Percentiles rank a stretch among this genome's conserved stretches.
These are phyloP conservation scores for Gasterosteus nipponicus DNA, from an alignment of 2,113 vertebrate genomes.

Conservation along the genomic window DNA sequence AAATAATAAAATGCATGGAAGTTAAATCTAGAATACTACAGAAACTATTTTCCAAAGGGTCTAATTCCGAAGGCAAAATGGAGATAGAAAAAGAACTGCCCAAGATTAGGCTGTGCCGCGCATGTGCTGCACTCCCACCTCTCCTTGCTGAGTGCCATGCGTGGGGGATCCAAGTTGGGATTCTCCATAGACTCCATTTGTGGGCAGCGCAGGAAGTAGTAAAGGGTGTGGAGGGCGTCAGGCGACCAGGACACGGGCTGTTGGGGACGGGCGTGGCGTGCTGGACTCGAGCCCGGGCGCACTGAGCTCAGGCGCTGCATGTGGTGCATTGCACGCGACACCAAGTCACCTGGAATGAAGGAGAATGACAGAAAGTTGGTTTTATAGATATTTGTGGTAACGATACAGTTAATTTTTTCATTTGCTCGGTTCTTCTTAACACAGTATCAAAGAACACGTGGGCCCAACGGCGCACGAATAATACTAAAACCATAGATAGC, in stretches of 20 bases:
- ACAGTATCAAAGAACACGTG: neutral
- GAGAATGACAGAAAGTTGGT: neutral
- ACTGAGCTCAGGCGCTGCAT: conserved; percentile 91
- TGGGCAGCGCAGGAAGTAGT: conserved; percentile 98
- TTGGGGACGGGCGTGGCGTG: conserved; percentile 85
- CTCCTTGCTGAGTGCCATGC: conserved; percentile 96
- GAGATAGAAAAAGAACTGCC: neutral
- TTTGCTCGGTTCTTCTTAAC: neutral
- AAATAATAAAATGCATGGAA: neutral
- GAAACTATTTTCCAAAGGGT: neutral
- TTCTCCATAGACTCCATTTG: conserved; percentile 99
- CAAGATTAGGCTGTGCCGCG: conserved; percentile 38
- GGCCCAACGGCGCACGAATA: neutral
- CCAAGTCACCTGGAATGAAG: conserved; percentile 89
- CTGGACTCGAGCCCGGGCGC: conserved; percentile 89
- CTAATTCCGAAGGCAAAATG: neutral
- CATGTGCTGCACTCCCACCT: conserved; percentile 79
- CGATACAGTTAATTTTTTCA: neutral
- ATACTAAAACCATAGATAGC: conserved; percentile 6
- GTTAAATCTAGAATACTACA: neutral
- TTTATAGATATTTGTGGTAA: neutral
- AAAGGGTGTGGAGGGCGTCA: conserved; percentile 96
- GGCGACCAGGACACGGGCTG: conserved; percentile 96
- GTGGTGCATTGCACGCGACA: conserved; percentile 98
- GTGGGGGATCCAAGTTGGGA: conserved; percentile 96